These are phyloP conservation scores for Pachycephus smyrnensis DNA, from an alignment of 2,888 invertebrate genomes.

Conservation along the genomic window DNA sequence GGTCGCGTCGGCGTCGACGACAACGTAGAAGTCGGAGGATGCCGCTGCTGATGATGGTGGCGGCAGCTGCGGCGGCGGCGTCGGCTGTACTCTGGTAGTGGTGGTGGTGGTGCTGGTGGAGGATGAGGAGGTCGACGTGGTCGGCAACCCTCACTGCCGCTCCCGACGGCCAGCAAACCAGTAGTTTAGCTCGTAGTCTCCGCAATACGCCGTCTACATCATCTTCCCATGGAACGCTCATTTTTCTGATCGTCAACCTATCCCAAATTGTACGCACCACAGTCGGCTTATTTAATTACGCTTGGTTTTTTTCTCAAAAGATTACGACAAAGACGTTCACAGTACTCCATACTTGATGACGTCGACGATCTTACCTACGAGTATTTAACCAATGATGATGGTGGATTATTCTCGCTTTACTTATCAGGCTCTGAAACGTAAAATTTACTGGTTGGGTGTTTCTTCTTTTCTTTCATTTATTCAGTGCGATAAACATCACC, in stretches of 20 bases:
- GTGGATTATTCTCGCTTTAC: background rate
- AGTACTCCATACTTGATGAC: background rate
- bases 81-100: conserved; percentile 32
- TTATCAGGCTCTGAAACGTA: background rate
- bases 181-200: conserved; percentile 58
- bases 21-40: conserved; percentile 3
- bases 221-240: conserved; percentile 14
- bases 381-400: background rate
- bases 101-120: conserved; percentile 40
- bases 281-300: background rate
- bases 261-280: background rate
- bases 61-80: conserved; percentile 20
- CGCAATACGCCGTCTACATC: conserved; percentile 39
- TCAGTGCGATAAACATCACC: background rate
- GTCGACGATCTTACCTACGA: background rate
- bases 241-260: background rate
- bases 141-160: conserved; percentile 39
- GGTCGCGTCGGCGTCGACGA: conserved; percentile 22
- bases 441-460: background rate
- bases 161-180: conserved; percentile 38
- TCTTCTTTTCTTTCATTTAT: background rate
- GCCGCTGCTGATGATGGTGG: background rate
- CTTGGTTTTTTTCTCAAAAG: background rate
- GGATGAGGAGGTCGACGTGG: conserved; percentile 28
- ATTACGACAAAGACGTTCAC: background rate